These are phyloP conservation scores for Diarsia rubi DNA, from an alignment of 2,888 invertebrate genomes.

Conservation along the genomic window DNA sequence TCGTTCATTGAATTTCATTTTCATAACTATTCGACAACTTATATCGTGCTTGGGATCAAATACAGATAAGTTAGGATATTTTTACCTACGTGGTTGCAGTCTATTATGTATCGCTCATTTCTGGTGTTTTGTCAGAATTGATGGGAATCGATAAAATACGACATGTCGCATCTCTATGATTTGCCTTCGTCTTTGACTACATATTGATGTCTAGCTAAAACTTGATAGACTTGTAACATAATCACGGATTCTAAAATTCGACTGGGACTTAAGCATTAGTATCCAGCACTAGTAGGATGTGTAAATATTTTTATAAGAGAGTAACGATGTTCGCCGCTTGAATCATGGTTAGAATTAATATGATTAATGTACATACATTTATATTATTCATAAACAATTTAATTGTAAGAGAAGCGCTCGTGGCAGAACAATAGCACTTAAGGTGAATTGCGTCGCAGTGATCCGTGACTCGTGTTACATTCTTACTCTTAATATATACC, in stretches of 20 bases:
- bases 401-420: constrained; percentile 64
- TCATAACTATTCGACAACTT: constrained; percentile 73
- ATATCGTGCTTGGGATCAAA: constrained; percentile 90
- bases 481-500: constrained; percentile 59
- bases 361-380: constrained; percentile 78
- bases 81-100: constrained; percentile 61
- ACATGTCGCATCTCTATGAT: constrained; percentile 60
- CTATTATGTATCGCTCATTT: constrained; percentile 40
- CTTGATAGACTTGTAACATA: constrained; percentile 79
- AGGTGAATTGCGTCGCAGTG: constrained; percentile 73
- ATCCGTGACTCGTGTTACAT: constrained; percentile 71
- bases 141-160: constrained; percentile 57
- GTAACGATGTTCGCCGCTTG: constrained; percentile 73
- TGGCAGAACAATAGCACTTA: constrained; percentile 73
- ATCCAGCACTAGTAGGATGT: constrained; percentile 78
- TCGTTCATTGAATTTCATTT: constrained; percentile 67
- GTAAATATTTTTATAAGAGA: constrained; percentile 81
- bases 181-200: constrained; percentile 67
- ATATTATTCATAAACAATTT: constrained; percentile 70
- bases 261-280: constrained; percentile 78
- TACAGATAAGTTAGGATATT: constrained; percentile 85
- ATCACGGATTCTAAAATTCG: constrained; percentile 82
- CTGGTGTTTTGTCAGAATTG: constrained; percentile 56
- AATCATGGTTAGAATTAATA: constrained; percentile 75
- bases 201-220: constrained; percentile 60